These are phyloP conservation scores for Mustelus asterias DNA, from an alignment of 2,113 vertebrate species.

Conservation along the genomic window DNA sequence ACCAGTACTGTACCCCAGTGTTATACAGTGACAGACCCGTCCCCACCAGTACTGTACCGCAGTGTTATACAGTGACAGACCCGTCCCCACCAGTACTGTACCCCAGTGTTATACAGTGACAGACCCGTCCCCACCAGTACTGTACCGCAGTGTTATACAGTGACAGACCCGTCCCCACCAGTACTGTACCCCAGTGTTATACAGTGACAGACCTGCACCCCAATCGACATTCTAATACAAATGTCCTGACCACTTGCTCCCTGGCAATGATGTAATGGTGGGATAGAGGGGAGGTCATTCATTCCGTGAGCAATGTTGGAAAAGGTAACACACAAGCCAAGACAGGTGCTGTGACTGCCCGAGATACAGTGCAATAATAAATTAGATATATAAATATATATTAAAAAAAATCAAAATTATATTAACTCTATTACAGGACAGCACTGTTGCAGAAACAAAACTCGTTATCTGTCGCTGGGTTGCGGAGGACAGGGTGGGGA, in stretches of 20 bases:
- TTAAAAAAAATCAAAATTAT: slow-evolving; percentile 13
- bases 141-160: too few species aligned
- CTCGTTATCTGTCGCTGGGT: not conserved
- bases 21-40: too few species aligned
- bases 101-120: too few species aligned
- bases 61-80: too few species aligned
- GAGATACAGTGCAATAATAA: not conserved
- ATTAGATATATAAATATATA: not conserved
- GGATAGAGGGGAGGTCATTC: not conserved
- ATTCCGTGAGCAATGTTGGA: not conserved
- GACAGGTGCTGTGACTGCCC: not conserved
- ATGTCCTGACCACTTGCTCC: not conserved
- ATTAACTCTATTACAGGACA: slow-evolving; percentile 3
- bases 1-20: too few species aligned
- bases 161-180: too few species aligned
- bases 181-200: too few species aligned
- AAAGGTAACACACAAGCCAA: not conserved
- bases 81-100: too few species aligned
- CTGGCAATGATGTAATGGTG: not conserved
- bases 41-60: too few species aligned
- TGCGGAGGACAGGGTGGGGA: not conserved
- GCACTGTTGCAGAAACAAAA: not conserved
- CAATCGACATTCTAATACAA: not conserved
- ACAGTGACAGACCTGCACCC: too few species aligned
- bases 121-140: too few species aligned